Base-by-base conservation (phyloP, 2,113 vertebrate genomes). In the Zosterops pallidus region DNA sequence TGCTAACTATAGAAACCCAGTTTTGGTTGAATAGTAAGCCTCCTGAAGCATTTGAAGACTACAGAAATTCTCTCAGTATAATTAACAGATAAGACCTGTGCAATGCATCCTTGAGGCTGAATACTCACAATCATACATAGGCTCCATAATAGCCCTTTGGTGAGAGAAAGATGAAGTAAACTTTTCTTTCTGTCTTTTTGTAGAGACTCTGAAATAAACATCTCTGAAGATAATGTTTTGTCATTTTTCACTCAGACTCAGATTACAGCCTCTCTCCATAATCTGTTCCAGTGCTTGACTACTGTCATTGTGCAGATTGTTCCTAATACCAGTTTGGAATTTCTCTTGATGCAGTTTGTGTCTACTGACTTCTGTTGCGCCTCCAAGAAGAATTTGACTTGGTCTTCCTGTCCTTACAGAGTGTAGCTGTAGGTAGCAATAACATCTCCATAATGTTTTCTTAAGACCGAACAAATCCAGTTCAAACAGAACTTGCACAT, bases 1-100 rank as follows among this genome's bases (percentile, higher is more conserved):
- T 91, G 41, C 57, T 72, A 89, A 37, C 55, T 77, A 35, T 28
- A 62, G 71, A 90, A 92, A 62, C 41, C 22, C 16, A 74, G 5
- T 71, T 79, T 85, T 77, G 17, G 21, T 69, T 89, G 55, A 92
- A 80, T 37, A 25, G 28, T 46, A 14, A 24, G 42, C 42, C 21
- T 87, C 10, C 86, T 50, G 77, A 76, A 90, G 13, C 28, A 31
- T 72, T 83, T 79, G 63, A 95, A 88, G 46, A 49, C 59, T 49
- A 22, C 15, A 92, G 42, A 86, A 92, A 44, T 80, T 74, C 23
- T 53, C 39, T 62, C 46, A 31, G 9, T 74, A 33, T 69, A 92
- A 93, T 94, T 93, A 93, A 52, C 29, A 94, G 86, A 89, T 83
- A 86, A 92, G 80, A 69, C 29, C 49, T 74, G 22, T 9, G 5